Base-by-base conservation (phyloP, 2,888 invertebrate genomes). In the Rosalia funebris region DNA sequence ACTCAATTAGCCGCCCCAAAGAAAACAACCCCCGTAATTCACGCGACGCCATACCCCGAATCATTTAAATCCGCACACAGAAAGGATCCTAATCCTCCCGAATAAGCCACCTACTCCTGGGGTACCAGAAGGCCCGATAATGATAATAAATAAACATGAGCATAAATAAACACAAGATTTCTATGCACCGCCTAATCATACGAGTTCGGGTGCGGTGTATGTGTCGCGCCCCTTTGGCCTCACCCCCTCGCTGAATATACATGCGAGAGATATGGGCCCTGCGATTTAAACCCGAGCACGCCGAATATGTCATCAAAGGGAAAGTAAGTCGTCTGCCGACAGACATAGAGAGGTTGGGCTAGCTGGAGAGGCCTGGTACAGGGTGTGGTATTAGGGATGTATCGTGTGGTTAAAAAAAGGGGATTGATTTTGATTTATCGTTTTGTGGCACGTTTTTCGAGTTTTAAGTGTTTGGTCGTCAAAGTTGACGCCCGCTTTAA, bases 41-140 rank as follows among this genome's bases (percentile, higher is more conserved):
- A 61, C 63, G 53, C 57, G 59, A 42, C 54, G 39, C 37, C 45
- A 60, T 60, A 55, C 60, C 57, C 36, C 16, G 61, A 57, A 66
- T 66, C 63, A 61, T 55, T 57, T 58, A 48, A 57, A 59, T 61
- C 59, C 60, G 53, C 59, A 54, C 61, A 39, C 61, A 46, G 34
- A 17, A 48, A 48, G 59, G 53, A 59, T 58, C 56, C 50, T 41
- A 54, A 60, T 54, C 44, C 59, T 10, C 39, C 17, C 11, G 37
- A 36, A 47, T 44, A 31, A 44, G 17, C 52, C 39, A 20, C 45
- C 52, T 52, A 44, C 52, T 19, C 50, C 36, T 17, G 32, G 37
- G 31, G 19, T 36, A 12, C 44, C 17, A 32, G 20, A 36, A 55
- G 32, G 12, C 45, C 17, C 36, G 55, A 50, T 56, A 50, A 52